These are phyloP conservation scores for Carettochelys insculpta DNA, from an alignment of 2,113 vertebrate genomes.

Conservation along the genomic window DNA sequence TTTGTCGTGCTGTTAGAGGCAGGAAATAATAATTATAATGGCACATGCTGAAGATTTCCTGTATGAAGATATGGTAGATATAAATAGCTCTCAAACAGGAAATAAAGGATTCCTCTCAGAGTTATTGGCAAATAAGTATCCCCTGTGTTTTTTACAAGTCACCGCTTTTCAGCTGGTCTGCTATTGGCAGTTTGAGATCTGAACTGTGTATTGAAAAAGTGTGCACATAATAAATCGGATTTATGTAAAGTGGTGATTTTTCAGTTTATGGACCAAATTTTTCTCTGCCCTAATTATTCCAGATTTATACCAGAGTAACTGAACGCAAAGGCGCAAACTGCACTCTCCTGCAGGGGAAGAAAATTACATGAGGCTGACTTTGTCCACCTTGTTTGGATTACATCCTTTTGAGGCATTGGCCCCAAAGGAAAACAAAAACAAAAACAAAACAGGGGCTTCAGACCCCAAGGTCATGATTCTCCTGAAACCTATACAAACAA, in stretches of 20 bases:
- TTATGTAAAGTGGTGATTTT: not conserved
- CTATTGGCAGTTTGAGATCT: not conserved
- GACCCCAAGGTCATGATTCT: accelerated
- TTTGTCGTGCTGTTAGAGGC: not conserved
- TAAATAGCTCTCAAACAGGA: not conserved
- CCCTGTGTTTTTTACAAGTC: not conserved
- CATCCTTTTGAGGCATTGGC: accelerated
- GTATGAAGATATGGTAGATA: not conserved
- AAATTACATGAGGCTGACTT: not conserved
- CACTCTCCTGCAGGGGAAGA: not conserved
- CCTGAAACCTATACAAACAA: accelerated
- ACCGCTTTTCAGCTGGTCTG: not conserved
- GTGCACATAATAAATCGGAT: not conserved
- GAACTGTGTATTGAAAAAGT: not conserved
- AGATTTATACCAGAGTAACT: accelerated
- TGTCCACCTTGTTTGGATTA: not conserved
- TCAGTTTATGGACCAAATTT: not conserved
- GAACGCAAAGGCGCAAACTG: accelerated
- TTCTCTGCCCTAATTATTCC: not conserved
- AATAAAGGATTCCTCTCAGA: not conserved
- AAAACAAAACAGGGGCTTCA: accelerated
- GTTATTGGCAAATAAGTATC: not conserved
- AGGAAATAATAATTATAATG: conserved; percentile 6
- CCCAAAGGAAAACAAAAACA: not conserved
- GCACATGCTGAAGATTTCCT: accelerated